Evolutionary conservation across 2,888 invertebrate species (phyloP), one percentile per base, ranked within the genome.

Genomic region (Apoda limacodes): DNA sequence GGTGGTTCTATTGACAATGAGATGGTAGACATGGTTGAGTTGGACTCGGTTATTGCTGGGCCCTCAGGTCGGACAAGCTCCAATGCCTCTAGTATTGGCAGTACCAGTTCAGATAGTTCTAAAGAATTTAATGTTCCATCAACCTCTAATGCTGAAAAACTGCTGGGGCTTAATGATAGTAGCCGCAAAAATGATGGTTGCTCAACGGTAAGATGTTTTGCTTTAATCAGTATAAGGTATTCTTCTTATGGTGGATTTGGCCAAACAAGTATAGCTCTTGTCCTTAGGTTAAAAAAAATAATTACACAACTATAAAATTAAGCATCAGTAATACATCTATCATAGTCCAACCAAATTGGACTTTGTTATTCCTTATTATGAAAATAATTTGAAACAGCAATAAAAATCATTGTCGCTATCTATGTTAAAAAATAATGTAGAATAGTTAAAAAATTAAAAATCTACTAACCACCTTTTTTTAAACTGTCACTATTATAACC

Each of bases 141-240:
- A 11, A 78, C 78, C 1, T 75, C 76, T 1, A 78, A 76, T 38
- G 78, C 78, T 10, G 78, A 78, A 7, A 70, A 65, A 40, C 45
- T 78, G 13, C 56, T 78, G 1, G 78, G 78, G 1, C 60, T 78
- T 7, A 60, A 61, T 36, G 60, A 64, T 25, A 57, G 50, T 13
- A 50, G 59, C 32, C 64, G 59, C 31, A 49, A 48, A 15, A 60
- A 43, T 34, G 60, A 59, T 15, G 47, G 65, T 1, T 48, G 60
- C 2, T 48, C 62, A 31, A 50, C 55, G 36, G 75, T 74, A 27
- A 59, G 62, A 45, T 22, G 37, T 13, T 24, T 29, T 22, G n/a
- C 28, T 19, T 15, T 28, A 17, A 12, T 20, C 25, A 17, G 2
- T n/a, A 21, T 14, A 12, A 11, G 20, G 22, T 9, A 3, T 3